Evolutionary conservation across 1,140 invertebrate species (phyloP).

Genomic region (Dendroctonus valens): DNA sequence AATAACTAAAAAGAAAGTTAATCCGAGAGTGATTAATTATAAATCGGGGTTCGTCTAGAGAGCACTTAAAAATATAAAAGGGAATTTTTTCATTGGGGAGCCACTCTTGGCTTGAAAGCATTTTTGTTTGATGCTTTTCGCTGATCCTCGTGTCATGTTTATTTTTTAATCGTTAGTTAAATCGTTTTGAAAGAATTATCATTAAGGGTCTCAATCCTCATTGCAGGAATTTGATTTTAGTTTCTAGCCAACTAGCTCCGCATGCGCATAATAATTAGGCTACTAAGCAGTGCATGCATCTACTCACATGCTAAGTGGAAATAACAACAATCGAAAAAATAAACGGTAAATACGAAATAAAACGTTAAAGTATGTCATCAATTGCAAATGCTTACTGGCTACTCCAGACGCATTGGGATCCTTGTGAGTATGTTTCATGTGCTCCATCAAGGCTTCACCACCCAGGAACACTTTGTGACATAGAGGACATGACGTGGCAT

Average conservation of each 20-base stretch:
- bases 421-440: constrained; percentile 94
- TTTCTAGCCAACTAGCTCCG: no score
- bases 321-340: no score
- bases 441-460: constrained; percentile 84
- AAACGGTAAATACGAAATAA: no score
- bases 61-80: constrained; percentile 42
- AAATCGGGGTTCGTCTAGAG: constrained; percentile 36
- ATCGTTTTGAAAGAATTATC: constrained; percentile 11
- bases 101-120: constrained; percentile 36
- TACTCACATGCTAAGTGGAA: no score
- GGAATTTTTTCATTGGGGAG: constrained; percentile 35
- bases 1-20: constrained; percentile 34
- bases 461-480: constrained; percentile 93
- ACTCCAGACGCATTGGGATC: constrained; percentile 84
- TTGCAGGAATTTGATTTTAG: neutral
- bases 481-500: constrained; percentile 84
- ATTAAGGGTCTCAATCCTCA: constrained; percentile 9
- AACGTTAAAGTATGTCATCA: no score
- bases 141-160: constrained; percentile 31
- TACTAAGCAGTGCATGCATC: no score
- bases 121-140: constrained; percentile 34
- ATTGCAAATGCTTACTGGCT: constrained; percentile 73
- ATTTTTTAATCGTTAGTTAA: constrained; percentile 38
- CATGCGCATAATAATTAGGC: neutral
- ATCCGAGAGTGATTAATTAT: constrained; percentile 33